phyloP scores from a whole-genome alignment of 2,797 vertebrate species.

The Geotria australis region DNA sequence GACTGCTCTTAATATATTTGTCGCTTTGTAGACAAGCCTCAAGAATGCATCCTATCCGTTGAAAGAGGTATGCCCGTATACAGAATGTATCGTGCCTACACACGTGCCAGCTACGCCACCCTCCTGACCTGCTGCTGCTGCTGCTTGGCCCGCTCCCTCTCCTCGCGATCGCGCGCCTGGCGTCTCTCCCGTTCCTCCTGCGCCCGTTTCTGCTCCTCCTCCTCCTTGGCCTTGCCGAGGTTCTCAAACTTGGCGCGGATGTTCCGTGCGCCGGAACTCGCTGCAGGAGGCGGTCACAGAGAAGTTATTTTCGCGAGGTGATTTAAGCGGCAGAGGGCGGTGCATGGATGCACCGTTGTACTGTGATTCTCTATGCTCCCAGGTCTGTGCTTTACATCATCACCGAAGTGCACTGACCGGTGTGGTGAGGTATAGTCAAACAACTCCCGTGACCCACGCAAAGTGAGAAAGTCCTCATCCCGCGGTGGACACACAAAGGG shows the following conservation, averaged over 20 bases:
- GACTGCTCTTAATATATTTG: too few relatives aligned
- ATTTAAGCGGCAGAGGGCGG: background rate
- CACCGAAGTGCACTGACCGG: too few relatives aligned
- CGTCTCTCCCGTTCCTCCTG: constrained; percentile 24
- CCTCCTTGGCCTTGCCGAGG: constrained; percentile 33
- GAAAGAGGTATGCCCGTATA: too few relatives aligned
- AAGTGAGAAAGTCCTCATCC: too few relatives aligned
- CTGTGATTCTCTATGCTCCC: background rate
- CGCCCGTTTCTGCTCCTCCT: constrained; percentile 26
- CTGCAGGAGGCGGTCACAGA: constrained; percentile 7
- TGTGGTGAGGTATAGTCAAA: too few relatives aligned
- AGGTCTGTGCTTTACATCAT: too few relatives aligned
- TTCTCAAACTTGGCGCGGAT: constrained; percentile 53
- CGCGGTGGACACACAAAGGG: too few relatives aligned
- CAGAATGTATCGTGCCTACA: too few relatives aligned
- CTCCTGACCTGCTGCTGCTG: background rate
- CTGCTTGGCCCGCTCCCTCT: constrained; percentile 11
- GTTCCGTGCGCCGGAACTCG: constrained; percentile 29
- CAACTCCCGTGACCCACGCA: too few relatives aligned
- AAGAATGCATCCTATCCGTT: too few relatives aligned
- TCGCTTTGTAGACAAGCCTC: too few relatives aligned
- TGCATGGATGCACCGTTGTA: background rate
- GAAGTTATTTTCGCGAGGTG: background rate
- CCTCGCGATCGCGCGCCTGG: constrained; percentile 19
- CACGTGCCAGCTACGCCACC: constrained; percentile 1